Conservation (phyloP, 2,888 invertebrate species). For the Cephus sareptanus region DNA sequence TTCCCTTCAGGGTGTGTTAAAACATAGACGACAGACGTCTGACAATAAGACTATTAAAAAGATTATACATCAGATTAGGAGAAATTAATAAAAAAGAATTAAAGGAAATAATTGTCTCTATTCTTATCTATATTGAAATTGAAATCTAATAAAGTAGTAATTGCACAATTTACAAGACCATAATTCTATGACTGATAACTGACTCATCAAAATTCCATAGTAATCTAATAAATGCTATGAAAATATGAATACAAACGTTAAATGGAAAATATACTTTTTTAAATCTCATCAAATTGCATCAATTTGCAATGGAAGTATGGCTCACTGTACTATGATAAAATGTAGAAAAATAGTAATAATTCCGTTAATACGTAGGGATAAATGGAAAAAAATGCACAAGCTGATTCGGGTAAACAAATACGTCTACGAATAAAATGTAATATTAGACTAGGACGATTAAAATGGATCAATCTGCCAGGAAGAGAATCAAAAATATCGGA, state of each 20-base stretch:
- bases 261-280: background rate
- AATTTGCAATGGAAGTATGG: background rate
- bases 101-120: background rate
- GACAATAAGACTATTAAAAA: background rate
- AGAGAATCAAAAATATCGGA: background rate
- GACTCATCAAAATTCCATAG: background rate
- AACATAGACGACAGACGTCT: background rate
- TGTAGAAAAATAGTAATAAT: background rate
- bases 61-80: background rate
- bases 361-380: background rate
- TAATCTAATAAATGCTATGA: background rate
- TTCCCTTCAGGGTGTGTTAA: background rate
- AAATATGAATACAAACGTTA: background rate
- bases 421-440: background rate
- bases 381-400: background rate
- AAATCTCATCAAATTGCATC: background rate
- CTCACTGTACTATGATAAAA: background rate
- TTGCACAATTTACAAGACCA: background rate
- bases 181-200: background rate
- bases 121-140: background rate
- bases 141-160: background rate
- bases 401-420: background rate
- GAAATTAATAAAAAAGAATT: background rate
- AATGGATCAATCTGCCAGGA: background rate
- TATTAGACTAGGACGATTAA: background rate